Conservation (phyloP, 2,113 vertebrate genomes). For the Ctenodactylus gundi region DNA sequence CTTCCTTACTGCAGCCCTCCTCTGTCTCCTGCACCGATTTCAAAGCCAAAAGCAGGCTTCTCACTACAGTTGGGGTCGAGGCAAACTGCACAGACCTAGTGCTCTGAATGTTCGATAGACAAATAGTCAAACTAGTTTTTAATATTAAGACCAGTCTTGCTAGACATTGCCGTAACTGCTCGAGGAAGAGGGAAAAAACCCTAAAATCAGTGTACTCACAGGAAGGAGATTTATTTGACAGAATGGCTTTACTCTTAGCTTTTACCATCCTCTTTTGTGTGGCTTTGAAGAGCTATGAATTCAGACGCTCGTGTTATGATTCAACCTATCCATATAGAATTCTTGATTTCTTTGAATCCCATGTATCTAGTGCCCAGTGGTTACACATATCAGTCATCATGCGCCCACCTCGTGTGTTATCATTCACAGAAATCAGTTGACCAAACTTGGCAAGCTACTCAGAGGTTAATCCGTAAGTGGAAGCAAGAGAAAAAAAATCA, state of each 20-base stretch:
- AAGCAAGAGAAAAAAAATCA: conserved; percentile 67
- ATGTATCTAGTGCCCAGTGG: conserved; percentile 14
- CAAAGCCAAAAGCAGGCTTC: neutral
- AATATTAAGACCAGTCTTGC: neutral
- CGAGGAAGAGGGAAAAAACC: neutral
- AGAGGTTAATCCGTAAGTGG: conserved; percentile 66
- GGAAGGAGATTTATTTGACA: conserved; percentile 49
- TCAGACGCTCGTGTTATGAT: conserved; percentile 59
- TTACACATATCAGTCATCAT: neutral
- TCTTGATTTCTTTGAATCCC: conserved; percentile 47
- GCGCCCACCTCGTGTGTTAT: conserved; percentile 37
- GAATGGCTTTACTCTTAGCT: neutral
- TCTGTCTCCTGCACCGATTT: neutral
- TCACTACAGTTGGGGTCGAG: neutral
- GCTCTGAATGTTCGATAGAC: neutral
- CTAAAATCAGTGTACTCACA: conserved; percentile 9
- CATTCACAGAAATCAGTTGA: conserved; percentile 57
- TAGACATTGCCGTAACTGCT: neutral
- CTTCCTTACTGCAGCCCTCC: too few species aligned
- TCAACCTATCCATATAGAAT: conserved; percentile 61
- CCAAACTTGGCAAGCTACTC: conserved; percentile 61
- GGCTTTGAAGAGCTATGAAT: conserved; percentile 46
- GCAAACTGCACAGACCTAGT: neutral
- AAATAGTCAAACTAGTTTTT: neutral
- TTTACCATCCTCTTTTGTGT: conserved; percentile 40